Base-by-base conservation (phyloP, 2,797 vertebrate species). In the Helostoma temminkii region DNA sequence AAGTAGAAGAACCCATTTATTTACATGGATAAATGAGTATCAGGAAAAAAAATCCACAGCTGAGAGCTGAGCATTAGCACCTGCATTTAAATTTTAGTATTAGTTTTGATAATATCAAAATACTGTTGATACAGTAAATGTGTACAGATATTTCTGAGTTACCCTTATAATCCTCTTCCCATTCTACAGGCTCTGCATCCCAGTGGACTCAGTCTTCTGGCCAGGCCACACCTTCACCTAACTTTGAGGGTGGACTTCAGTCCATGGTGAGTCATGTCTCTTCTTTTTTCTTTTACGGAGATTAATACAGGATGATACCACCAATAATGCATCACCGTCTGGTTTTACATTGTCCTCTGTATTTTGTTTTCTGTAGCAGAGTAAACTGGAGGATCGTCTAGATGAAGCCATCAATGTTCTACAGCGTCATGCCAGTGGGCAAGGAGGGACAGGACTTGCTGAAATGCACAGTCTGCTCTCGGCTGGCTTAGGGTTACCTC, bases 381-480 rank as follows among this genome's bases (percentile, higher is more conserved):
- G 82, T 90, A 98, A 98, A 90, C 92, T 99, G 94, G 97, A 98
- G 82, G 98, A 99, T 86, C 95, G 93, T 75, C 92, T 99, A 90
- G 97, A 98, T 0, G 98, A 99, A 91, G 98, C 97, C 56, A 96
- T 99, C 89, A 96, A 96, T 0, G 98, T 99, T 78, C 93, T 99
- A 80, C 94, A 96, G 74, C 97, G 94, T 76, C 97, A 99, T 0
- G 97, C 96, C 0, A 96, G 96, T 39, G 97, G 95, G 42, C 93
- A 96, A 15, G 87, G 89, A 39, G 88, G 82, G 15, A 81, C 90
- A 19, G 93, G 34, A 76, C 65, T 92, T 77, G 93, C 94, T 34
- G 96, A 98, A 73, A 94, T 98, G 90, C 96, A 97, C 2, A 92
- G 91, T 69, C 92, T 98, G 49, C 88, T 99, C 0, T 83, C 91